Conservation (phyloP, 2,888 invertebrate genomes). For the Caenorhabditis sulstoni region DNA sequence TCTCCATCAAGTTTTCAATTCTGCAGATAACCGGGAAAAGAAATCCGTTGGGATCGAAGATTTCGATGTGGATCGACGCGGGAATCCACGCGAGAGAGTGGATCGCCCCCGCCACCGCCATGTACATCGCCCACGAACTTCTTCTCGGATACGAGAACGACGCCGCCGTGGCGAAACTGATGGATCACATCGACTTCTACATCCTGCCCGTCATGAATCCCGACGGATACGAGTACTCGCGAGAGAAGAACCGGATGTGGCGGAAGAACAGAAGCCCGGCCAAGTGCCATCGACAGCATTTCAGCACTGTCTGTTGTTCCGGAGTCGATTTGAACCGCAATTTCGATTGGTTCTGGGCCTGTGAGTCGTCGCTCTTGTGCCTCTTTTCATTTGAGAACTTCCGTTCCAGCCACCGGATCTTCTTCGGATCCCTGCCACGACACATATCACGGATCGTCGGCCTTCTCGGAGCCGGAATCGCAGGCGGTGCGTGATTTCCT, state of each 20-base stretch:
- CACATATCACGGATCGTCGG: constrained; percentile 77
- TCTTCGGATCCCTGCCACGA: constrained; percentile 77
- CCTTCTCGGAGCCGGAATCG: constrained; percentile 80
- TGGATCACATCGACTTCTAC: constrained; percentile 79
- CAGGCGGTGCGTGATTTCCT: constrained; percentile 78
- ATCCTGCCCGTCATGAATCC: constrained; percentile 79
- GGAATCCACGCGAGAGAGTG: constrained; percentile 78
- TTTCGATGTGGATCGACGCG: constrained; percentile 77
- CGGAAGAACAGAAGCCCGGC: constrained; percentile 80
- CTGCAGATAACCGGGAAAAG: constrained; percentile 66
- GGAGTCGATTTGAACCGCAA: constrained; percentile 80
- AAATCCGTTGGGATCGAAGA: constrained; percentile 62
- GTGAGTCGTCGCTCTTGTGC: constrained; percentile 52
- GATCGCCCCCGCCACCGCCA: constrained; percentile 72
- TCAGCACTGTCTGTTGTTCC: constrained; percentile 76
- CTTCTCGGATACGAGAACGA: constrained; percentile 64
- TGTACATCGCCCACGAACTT: constrained; percentile 70
- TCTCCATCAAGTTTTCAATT: not conserved
- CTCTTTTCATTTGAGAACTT: not conserved
- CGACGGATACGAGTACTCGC: constrained; percentile 79
- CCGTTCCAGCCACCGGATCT: constrained; percentile 66
- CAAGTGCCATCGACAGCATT: constrained; percentile 72
- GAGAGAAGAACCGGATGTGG: constrained; percentile 80
- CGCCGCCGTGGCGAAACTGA: constrained; percentile 65
- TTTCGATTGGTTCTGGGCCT: constrained; percentile 80